Evolutionary conservation across 2,888 invertebrate species (phyloP), one percentile per base, ranked within the genome.

Genomic region (Hydrotaea cyrtoneurina): DNA sequence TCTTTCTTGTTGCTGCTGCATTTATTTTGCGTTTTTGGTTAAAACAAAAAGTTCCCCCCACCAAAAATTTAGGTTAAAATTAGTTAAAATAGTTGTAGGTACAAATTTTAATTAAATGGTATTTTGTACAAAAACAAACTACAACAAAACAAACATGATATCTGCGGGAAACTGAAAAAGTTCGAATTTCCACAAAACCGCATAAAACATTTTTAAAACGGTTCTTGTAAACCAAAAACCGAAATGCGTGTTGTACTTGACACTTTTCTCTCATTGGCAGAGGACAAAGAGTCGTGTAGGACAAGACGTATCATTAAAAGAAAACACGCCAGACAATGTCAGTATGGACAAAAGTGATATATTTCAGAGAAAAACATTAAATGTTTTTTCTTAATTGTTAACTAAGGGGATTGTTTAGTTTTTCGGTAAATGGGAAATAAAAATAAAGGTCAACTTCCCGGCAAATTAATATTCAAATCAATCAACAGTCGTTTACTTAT

Each of bases 81-180:
- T 85, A 82, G 83, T 75, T 83, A 82, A 87, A 85, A 86, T 84
- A 83, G 86, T 86, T 86, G 86, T 85, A 84, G 84, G 66, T 81
- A 86, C 86, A 81, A 86, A 78, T 84, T 86, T 82, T 79, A 82
- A 85, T 85, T 85, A 82, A 85, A 82, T 79, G 84, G 81, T 78
- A 80, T 79, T 82, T 85, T 57, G 72, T 72, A 76, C 11, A 39
- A 57, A 64, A 50, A 23, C 21, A 11, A 77, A 77, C 19, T n/a
- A 59, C 0, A 69, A 19, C 59, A 69, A 39, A 21, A 43, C 7
- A 19, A 36, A n/a, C 17, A 26, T 23, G 17, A 15, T 62, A 71
- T 77, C 59, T 8, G 62, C 71, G 43, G 39, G 5, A 57, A n/a
- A 46, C 13, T 46, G 21, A 79, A 39, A 11, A 64, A 59, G 53